Base-by-base conservation (phyloP, 2,113 vertebrate genomes). In the Paratilapia polleni region DNA sequence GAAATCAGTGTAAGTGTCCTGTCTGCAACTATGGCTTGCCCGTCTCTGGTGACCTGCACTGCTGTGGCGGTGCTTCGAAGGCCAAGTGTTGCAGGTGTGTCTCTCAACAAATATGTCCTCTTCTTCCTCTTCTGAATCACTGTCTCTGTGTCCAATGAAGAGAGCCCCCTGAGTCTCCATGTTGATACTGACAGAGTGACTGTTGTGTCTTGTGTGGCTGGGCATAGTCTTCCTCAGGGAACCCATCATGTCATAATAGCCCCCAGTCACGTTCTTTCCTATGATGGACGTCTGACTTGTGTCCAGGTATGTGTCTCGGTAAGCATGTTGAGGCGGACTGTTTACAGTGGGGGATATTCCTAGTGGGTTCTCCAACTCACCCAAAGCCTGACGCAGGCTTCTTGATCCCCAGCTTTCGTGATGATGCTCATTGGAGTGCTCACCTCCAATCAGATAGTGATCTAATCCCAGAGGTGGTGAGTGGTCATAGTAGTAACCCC, bases 181-280 rank as follows among this genome's bases (percentile, higher is more conserved):
- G 90, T 95, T 88, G 28, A 96, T 94, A 28, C 92, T 94, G 66
- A 96, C 88, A 1, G 95, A 94, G 86, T 95, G 93, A 66, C 85
- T 93, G 20, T 60, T 57, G 57, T 92, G 92, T 73, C 91, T 81
- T 4, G 77, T 83, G 84, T 95, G 93, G 76, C 91, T 91, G 20
- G 96, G 95, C 95, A 96, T 96, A 4, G 95, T 96, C 84, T 95
- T 96, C 82, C 96, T 93, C 47, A 96, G 84, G n/a, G 96, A 96
- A 12, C 96, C 96, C 95, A 96, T 96, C 95, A 96, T 96, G 90
- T 96, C 95, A 36, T 96, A 96, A 80, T 96, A 96, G 54, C 96
- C 93, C 0, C 93, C 78, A 0, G 91, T 91, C 2, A 95, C 61
- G 0, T 79, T 92, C 80, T 66, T 92, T 5, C 90, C 94, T 2